Evolutionary conservation across 2,888 invertebrate species (phyloP), one percentile per base, ranked within the genome.

Genomic region (Zygaena filipendulae): DNA sequence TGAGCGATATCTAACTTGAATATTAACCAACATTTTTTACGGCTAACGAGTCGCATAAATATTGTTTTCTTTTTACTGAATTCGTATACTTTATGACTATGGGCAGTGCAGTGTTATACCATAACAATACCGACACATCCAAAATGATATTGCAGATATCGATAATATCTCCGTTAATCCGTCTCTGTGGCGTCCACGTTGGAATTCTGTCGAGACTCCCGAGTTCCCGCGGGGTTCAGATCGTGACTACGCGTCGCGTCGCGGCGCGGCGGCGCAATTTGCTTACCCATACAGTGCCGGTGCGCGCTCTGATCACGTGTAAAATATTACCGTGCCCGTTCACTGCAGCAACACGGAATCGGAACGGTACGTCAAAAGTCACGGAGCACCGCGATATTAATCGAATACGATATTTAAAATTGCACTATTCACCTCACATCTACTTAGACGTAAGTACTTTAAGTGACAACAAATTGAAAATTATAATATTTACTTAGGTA

Each of bases 191-290:
- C 72, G 66, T 74, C 75, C 71, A 72, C 64, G 60, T 64, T 56
- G 74, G 71, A 74, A 77, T n/a, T n/a, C 75, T 72, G 68, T 64
- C 57, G 61, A 68, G 68, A 70, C 61, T 63, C 68, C 63, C 60
- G 67, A 59, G 70, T 68, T 71, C 71, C 68, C 66, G 72, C 55
- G 69, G 67, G 66, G 77, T 74, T 75, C 68, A 75, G 61, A 69
- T 79, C 77, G 77, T 79, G 77, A 77, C 74, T 70, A 50, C 62
- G 67, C 63, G 67, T 66, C 72, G 72, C 67, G 63, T 64, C 70
- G n/a, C n/a, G n/a, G n/a, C n/a, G n/a, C n/a, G n/a, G n/a, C 67
- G 63, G 58, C 57, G 74, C 77, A 79, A 79, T 79, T 79, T 75
- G 77, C 77, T 74, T 75, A 72, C 70, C 72, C 75, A 77, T 75